Percentiles rank a stretch among this genome's conserved stretches.
These are phyloP conservation scores for Marasmarcha lunaedactyla DNA, from an alignment of 2,888 invertebrate genomes.

Conservation along the genomic window DNA sequence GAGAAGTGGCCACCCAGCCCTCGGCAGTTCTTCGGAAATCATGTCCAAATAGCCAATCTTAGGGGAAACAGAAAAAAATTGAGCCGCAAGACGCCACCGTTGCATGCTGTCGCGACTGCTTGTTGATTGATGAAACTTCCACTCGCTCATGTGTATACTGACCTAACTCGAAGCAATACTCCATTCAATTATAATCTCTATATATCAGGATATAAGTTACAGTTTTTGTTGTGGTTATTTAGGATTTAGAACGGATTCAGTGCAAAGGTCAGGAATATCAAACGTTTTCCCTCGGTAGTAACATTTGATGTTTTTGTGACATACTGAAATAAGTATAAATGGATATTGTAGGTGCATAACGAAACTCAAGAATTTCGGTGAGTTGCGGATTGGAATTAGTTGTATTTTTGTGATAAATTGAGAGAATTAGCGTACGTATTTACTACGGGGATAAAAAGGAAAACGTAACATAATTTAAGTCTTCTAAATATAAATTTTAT, in stretches of 20 bases:
- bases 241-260: constrained; percentile 17
- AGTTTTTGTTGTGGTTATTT: too few relatives aligned
- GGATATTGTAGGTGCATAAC: constrained; percentile 1
- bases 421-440: too few relatives aligned
- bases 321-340: constrained; percentile 21
- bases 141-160: constrained; percentile 48
- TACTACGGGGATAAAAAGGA: too few relatives aligned
- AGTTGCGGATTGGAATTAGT: too few relatives aligned
- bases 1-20: neutral
- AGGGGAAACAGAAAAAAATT: constrained; percentile 65
- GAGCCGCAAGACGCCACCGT: constrained; percentile 53
- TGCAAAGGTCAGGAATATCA: constrained; percentile 47
- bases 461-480: too few relatives aligned
- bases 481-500: too few relatives aligned
- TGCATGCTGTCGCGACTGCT: constrained; percentile 60
- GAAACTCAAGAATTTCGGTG: constrained; percentile 1
- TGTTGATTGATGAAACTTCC: constrained; percentile 65
- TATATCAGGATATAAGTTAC: too few relatives aligned
- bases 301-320: constrained; percentile 68
- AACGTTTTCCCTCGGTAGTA: constrained; percentile 65
- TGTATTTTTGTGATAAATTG: too few relatives aligned
- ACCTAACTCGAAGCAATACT: constrained; percentile 16
- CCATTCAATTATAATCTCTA: too few relatives aligned
- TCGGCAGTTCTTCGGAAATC: constrained; percentile 50
- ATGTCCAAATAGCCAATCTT: constrained; percentile 63